Evolutionary conservation across 2,797 vertebrate genomes (phyloP), one percentile per base, ranked within the genome.

Genomic region (Philypnodon macrostomus): DNA sequence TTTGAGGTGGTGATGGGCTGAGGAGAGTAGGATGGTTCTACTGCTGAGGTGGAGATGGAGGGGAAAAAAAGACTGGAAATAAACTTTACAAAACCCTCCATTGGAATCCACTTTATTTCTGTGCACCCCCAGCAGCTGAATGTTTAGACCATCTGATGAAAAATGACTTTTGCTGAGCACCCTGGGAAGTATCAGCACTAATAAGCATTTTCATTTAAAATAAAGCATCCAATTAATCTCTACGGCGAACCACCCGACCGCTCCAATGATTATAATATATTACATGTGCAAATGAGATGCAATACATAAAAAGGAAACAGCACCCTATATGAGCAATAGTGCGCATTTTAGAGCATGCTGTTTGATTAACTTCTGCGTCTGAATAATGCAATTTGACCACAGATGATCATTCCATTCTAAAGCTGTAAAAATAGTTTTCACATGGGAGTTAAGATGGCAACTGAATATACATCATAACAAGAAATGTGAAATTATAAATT

Each of bases 181-280:
- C 70, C 64, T 62, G 60, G 72, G 71, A 77, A 44, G 67, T 59
- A 63, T 73, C 70, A 44, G 65, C 55, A 58, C 56, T 79, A 79
- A 80, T 85, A 81, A 87, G 74, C 63, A 67, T 80, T 86, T 83
- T 81, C 75, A 75, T 82, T 86, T 82, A 78, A 79, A 83, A 72
- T 75, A 85, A 88, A 80, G 71, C 63, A 60, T 74, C 65, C 34
- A 74, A 83, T 86, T 84, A 80, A 85, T 87, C 75, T 83, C 58
- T 36, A 31, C 29, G 14, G 32, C 19, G 53, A 55, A 53, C 47
- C 65, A 63, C 60, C 70, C 52, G 36, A 66, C 66, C 50, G 70
- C 61, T 63, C 30, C 37, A 27, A 47, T 74, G 61, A 73, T 70
- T 24, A 58, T 68, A 68, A 71, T 75, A 31, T 54, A 77, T 80